These are phyloP conservation scores for Idaea biselata DNA, from an alignment of 2,888 invertebrate genomes.

Conservation along the genomic window DNA sequence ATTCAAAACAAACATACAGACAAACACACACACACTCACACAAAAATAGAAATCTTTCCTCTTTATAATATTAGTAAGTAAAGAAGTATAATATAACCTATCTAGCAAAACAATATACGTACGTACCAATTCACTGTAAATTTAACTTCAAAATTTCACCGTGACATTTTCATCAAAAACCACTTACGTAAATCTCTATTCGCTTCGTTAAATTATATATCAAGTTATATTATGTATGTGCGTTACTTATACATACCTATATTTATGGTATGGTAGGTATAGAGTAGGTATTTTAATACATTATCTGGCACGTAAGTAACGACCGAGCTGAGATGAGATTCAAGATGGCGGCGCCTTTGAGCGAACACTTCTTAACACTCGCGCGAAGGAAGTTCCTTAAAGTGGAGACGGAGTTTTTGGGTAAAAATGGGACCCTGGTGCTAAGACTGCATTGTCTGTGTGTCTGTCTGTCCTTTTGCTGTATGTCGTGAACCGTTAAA, in stretches of 20 bases:
- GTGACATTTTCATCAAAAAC: constrained; percentile 18
- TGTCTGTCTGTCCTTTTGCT: too few species aligned
- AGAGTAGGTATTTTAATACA: constrained; percentile 63
- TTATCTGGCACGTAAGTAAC: constrained; percentile 65
- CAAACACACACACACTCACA: too few species aligned
- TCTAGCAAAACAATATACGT: background rate
- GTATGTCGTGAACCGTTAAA: too few species aligned
- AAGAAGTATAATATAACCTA: too few species aligned
- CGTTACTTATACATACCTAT: constrained; percentile 3
- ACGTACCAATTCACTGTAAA: background rate
- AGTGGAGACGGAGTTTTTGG: constrained; percentile 38
- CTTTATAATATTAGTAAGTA: too few species aligned
- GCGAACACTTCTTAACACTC: constrained; percentile 71
- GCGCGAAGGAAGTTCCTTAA: constrained; percentile 36
- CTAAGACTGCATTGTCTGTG: too few species aligned
- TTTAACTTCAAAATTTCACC: background rate
- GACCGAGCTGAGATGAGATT: constrained; percentile 64
- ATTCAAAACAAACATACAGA: too few species aligned
- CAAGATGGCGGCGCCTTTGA: constrained; percentile 71
- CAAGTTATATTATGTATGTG: constrained; percentile 17
- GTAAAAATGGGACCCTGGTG: too few species aligned
- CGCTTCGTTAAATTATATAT: background rate
- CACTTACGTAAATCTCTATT: constrained; percentile 12
- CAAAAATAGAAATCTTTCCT: too few species aligned
- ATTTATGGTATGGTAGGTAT: constrained; percentile 8